Evolutionary conservation across 2,888 invertebrate species (phyloP).

Genomic region (Tetragnatha montana): DNA sequence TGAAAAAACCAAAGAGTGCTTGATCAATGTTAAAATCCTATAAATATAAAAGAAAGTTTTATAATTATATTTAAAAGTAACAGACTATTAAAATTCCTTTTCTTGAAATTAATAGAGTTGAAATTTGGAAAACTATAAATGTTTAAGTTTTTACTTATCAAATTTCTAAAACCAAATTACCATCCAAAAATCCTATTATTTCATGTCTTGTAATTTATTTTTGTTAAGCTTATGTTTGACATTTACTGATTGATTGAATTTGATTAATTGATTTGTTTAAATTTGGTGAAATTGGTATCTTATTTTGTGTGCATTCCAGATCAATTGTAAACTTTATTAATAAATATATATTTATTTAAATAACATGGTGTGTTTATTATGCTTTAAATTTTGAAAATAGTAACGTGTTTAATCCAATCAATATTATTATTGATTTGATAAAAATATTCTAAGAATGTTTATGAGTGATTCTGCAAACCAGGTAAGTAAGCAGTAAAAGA

Average conservation of each 20-base stretch:
- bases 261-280: too few relatives aligned
- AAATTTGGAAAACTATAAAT: too few relatives aligned
- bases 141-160: too few relatives aligned
- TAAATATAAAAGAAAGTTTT: neutral
- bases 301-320: conserved; percentile 36
- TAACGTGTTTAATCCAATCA: neutral
- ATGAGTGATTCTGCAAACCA: too few relatives aligned
- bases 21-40: neutral
- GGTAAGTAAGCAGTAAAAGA: too few relatives aligned
- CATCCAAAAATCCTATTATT: neutral
- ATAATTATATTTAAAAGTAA: too few relatives aligned
- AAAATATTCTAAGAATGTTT: neutral
- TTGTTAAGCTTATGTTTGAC: too few relatives aligned
- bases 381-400: neutral
- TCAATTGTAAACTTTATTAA: conserved; percentile 13
- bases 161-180: too few relatives aligned
- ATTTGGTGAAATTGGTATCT: neutral
- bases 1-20: neutral
- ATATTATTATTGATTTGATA: neutral
- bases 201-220: neutral
- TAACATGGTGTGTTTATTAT: conserved; percentile 1
- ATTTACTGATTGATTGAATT: too few relatives aligned
- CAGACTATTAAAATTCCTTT: too few relatives aligned
- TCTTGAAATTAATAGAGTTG: too few relatives aligned
- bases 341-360: conserved; percentile 47